Percentiles rank a stretch among this genome's conserved stretches.
Conservation (phyloP, 1,140 invertebrate species). For the Pissodes strobi region DNA sequence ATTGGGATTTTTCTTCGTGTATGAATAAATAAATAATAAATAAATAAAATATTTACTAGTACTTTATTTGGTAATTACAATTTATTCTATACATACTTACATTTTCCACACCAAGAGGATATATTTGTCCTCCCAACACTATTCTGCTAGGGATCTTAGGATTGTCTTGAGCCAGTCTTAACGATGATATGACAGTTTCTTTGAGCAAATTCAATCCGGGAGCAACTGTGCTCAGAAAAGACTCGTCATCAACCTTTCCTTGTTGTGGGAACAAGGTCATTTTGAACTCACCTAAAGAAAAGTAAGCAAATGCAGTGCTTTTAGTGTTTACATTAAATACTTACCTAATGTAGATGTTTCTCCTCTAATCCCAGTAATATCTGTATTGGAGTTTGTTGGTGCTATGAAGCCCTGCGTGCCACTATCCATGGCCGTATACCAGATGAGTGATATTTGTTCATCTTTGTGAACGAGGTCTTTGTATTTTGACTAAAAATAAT, state of each 20-base stretch:
- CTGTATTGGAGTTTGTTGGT: conserved; percentile 61
- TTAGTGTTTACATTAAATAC: too few relatives aligned
- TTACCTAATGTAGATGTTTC: conserved; percentile 73
- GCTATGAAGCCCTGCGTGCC: conserved; percentile 66
- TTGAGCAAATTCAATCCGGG: conserved; percentile 76
- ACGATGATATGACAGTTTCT: conserved; percentile 74
- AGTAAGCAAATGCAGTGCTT: not conserved
- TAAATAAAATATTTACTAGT: too few relatives aligned
- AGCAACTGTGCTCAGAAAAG: conserved; percentile 72
- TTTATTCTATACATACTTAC: conserved; percentile 40
- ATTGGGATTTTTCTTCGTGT: conserved; percentile 70
- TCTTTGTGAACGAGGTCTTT: conserved; percentile 42
- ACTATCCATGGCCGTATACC: conserved; percentile 78
- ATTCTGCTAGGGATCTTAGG: conserved; percentile 63
- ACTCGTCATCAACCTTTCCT: conserved; percentile 70
- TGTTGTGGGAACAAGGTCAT: conserved; percentile 22
- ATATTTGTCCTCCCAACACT: conserved; percentile 63
- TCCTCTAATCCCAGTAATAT: conserved; percentile 74
- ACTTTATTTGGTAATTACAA: not conserved
- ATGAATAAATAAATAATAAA: too few relatives aligned
- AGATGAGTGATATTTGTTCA: conserved; percentile 71
- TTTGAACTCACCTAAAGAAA: conserved; percentile 18
- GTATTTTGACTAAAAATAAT: conserved; percentile 60
- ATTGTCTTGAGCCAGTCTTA: conserved; percentile 64
- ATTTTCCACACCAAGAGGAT: conserved; percentile 56